Evolutionary conservation across 2,888 invertebrate species (phyloP), one percentile per base, ranked within the genome.

Genomic region (Clusia tigrina): DNA sequence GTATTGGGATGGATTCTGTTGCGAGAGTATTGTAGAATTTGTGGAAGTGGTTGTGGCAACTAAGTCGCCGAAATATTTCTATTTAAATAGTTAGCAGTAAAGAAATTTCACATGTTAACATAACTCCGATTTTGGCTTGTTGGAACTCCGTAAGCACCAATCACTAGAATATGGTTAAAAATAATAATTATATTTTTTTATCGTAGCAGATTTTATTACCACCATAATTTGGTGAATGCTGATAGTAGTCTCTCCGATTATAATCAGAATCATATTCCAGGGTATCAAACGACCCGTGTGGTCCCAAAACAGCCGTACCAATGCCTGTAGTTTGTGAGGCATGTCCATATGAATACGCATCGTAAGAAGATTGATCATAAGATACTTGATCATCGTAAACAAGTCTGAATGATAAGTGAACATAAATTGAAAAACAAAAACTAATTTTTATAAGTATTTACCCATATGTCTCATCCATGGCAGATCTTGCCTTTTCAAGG

Each of bases 391-490:
- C 83, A 18, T 83, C 83, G 69, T 82, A 83, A 26, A 78, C 78
- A 15, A 81, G 80, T 9, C 83, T 82, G 22, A 42, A n/a, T n/a
- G 3, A 42, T 6, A 42, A 42, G 32, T 32, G 23, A 60, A 52
- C 18, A 12, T 20, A 22, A 12, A 52, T 52, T 5, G n/a, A 24
- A 12, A 20, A n/a, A 32, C 12, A 12, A 32, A 9, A 32, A 32
- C 12, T 6, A 32, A 32, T 32, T 32, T 12, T 32, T 22, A 6
- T 53, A n/a, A 20, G 5, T 22, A 68, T 88, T 73, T 86, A 91
- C 74, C 88, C 87, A 65, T 91, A 91, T 59, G 88, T 90, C 68
- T 91, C 89, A 79, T 93, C 93, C 92, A 94, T 93, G 26, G 93
- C 93, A 23, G 88, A 88, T 60, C 93, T 87, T 0, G 93, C 93